These are phyloP conservation scores for Augochlorella aurata DNA, from an alignment of 2,888 invertebrate species.

Conservation along the genomic window DNA sequence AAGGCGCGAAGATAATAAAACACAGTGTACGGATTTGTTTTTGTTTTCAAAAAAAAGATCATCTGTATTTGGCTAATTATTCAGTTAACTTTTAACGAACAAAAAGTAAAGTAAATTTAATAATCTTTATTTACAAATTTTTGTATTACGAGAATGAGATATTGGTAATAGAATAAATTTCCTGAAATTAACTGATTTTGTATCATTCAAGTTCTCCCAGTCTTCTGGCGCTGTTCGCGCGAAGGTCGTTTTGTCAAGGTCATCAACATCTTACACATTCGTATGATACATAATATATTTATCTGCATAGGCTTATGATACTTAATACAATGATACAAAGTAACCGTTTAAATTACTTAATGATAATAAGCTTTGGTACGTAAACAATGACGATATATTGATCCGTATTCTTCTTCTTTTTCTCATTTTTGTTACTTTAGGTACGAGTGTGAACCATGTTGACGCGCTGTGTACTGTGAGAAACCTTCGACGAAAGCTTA, in stretches of 20 bases:
- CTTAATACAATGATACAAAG: constrained; percentile 80
- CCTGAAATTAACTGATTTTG: constrained; percentile 46
- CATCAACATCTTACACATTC: constrained; percentile 37
- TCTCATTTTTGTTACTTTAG: constrained; percentile 49
- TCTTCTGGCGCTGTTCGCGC: background rate
- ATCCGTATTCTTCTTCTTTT: constrained; percentile 53
- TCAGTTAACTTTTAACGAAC: constrained; percentile 46
- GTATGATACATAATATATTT: constrained; percentile 79
- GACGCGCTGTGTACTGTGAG: constrained; percentile 59
- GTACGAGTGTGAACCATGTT: constrained; percentile 66
- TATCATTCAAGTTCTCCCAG: constrained; percentile 36
- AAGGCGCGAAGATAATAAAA: constrained; percentile 19
- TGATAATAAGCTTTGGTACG: constrained; percentile 81
- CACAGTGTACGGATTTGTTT: constrained; percentile 26
- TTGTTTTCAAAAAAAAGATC: constrained; percentile 28
- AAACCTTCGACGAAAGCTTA: constrained; percentile 60
- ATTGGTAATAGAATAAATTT: constrained; percentile 67
- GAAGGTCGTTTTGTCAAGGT: constrained; percentile 16
- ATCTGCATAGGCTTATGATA: constrained; percentile 78
- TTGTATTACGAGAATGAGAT: constrained; percentile 60
- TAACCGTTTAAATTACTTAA: constrained; percentile 80
- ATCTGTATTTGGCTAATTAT: constrained; percentile 37
- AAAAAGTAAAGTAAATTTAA: constrained; percentile 36
- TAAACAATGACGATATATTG: constrained; percentile 79
- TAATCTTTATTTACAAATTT: constrained; percentile 62